A percentile compares a stretch with the other conserved stretches of the same genome.
Conservation (phyloP, 2,797 vertebrate species). For the Aselliscus stoliczkanus region DNA sequence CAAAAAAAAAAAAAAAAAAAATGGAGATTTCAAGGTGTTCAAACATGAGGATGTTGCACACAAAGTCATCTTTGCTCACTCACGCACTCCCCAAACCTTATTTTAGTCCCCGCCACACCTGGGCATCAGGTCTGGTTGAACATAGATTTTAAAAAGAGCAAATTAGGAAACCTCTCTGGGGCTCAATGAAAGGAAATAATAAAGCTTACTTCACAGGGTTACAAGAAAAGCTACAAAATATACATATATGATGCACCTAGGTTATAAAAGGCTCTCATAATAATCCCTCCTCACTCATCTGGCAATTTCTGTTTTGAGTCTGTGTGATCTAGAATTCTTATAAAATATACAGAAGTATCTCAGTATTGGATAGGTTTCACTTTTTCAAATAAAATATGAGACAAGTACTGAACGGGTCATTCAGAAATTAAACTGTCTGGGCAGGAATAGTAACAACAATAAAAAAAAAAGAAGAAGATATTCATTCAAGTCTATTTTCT, state of each 20-base stretch:
- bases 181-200: background rate
- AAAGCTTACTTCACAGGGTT: background rate
- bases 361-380: background rate
- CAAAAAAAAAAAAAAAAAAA: too few species aligned
- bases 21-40: background rate
- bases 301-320: background rate
- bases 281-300: background rate
- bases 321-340: background rate
- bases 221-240: background rate
- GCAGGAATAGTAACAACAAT: background rate
- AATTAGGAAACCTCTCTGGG: background rate
- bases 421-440: slow-evolving; percentile 3
- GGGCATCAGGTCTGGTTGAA: background rate
- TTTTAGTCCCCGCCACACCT: background rate
- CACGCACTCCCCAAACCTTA: background rate
- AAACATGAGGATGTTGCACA: background rate
- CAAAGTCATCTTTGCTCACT: background rate
- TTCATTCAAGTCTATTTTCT: background rate
- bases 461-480: background rate
- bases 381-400: slow-evolving; percentile 3
- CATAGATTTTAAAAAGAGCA: background rate
- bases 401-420: background rate
- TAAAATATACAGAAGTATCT: background rate
- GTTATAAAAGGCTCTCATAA: background rate
- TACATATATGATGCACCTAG: too few species aligned